phyloP scores from a whole-genome alignment of 2,113 vertebrate species.

The Pholis gunnellus region DNA sequence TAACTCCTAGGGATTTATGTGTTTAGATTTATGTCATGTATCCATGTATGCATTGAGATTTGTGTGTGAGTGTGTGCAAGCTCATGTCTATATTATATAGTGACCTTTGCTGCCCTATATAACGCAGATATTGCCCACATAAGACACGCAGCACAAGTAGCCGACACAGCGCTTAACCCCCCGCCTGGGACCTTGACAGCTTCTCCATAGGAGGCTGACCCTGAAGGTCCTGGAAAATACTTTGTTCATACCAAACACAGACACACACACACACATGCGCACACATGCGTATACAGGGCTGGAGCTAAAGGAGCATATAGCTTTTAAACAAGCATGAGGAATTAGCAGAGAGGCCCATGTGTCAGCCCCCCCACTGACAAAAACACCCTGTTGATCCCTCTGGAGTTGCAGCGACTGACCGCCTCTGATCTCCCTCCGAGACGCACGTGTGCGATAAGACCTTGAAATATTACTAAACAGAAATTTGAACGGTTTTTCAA shows the following conservation, averaged over 20 bases:
- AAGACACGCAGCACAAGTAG: conserved; percentile 62
- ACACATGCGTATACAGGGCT: conserved; percentile 22
- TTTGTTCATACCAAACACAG: conserved; percentile 70
- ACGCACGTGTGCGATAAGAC: background rate
- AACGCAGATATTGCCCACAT: conserved; percentile 61
- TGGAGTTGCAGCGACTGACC: conserved; percentile 58
- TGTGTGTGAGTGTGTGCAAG: background rate
- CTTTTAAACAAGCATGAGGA: conserved; percentile 70
- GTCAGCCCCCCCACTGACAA: conserved; percentile 67
- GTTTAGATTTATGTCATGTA: conserved; percentile 22
- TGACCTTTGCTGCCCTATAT: conserved; percentile 66
- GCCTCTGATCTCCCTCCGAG: conserved; percentile 18
- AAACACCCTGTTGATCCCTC: conserved; percentile 51
- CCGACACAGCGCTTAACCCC: conserved; percentile 78
- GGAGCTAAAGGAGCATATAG: conserved; percentile 47
- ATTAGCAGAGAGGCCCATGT: conserved; percentile 66
- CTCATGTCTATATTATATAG: conserved; percentile 66
- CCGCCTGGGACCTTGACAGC: conserved; percentile 79
- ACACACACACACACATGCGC: conserved; percentile 25
- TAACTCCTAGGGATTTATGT: conserved; percentile 53
- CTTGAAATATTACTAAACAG: background rate
- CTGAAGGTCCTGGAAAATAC: conserved; percentile 68
- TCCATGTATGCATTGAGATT: conserved; percentile 41
- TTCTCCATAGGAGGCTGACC: conserved; percentile 77
- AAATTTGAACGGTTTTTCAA: background rate